These are phyloP conservation scores for Drosophila glabriapex DNA, from an alignment of 2,888 invertebrate genomes.

Conservation along the genomic window DNA sequence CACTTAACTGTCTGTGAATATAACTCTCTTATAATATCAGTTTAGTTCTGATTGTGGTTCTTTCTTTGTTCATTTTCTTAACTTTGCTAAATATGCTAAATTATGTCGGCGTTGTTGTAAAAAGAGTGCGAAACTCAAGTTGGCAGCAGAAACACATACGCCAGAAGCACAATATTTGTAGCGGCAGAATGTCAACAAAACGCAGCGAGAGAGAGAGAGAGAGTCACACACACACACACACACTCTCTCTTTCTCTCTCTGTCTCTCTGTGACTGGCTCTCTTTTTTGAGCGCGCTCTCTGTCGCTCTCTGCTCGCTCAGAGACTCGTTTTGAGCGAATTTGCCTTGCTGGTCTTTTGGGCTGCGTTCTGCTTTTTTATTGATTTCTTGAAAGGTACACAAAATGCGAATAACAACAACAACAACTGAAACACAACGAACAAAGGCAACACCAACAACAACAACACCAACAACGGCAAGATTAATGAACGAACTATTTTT, in stretches of 20 bases:
- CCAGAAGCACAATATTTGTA: background rate
- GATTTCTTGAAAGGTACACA: conserved; percentile 84
- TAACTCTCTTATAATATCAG: conserved; percentile 27
- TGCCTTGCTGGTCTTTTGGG: conserved; percentile 65
- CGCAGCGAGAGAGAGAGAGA: conserved; percentile 17
- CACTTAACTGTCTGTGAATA: conserved; percentile 64
- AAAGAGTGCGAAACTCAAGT: conserved; percentile 21
- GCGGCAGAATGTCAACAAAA: conserved; percentile 73
- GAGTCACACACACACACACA: background rate
- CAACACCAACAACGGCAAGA: conserved; percentile 9
- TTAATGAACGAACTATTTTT: conserved; percentile 33
- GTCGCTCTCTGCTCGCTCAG: conserved; percentile 21
- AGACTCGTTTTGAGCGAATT: conserved; percentile 77
- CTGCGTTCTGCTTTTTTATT: conserved; percentile 80
- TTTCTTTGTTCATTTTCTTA: conserved; percentile 11
- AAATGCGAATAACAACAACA: conserved; percentile 79
- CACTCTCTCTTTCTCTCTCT: conserved; percentile 18
- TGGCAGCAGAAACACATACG: conserved; percentile 24
- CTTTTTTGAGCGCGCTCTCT: conserved; percentile 18
- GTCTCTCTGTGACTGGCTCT: background rate
- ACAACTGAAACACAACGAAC: conserved; percentile 52
- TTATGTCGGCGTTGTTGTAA: conserved; percentile 34
- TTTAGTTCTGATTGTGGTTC: conserved; percentile 30
- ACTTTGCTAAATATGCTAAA: conserved; percentile 67
- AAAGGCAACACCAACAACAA: conserved; percentile 57